These are phyloP conservation scores for Meloidogyne chitwoodi DNA, from an alignment of 1,140 invertebrate species.

Conservation along the genomic window DNA sequence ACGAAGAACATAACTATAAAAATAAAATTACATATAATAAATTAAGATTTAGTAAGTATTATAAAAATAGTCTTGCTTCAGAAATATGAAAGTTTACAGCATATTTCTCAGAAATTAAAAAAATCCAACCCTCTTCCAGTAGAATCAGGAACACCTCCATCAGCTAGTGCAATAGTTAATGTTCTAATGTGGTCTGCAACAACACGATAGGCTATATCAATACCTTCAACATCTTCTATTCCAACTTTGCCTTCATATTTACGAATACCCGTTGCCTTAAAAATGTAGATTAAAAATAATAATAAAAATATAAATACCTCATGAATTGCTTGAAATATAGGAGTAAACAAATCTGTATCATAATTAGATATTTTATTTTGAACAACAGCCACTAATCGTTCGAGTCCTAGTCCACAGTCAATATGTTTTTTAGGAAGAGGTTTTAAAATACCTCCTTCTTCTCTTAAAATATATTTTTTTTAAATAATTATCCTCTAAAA, in stretches of 20 bases:
- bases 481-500: slow-evolving; percentile 62
- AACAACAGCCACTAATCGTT: slow-evolving; percentile 91
- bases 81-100: background rate
- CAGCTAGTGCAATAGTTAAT: slow-evolving; percentile 87
- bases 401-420: slow-evolving; percentile 95
- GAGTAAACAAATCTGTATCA: slow-evolving; percentile 94
- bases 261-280: slow-evolving; percentile 71
- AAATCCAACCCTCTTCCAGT: slow-evolving; percentile 5
- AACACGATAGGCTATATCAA: slow-evolving; percentile 98
- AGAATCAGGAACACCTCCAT: slow-evolving; percentile 67
- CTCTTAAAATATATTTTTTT: slow-evolving; percentile 62
- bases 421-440: slow-evolving; percentile 90
- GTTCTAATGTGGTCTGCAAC: slow-evolving; percentile 95
- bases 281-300: slow-evolving; percentile 3
- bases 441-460: slow-evolving; percentile 68
- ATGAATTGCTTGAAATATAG: slow-evolving; percentile 87
- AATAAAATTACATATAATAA: slow-evolving; percentile 2
- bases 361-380: slow-evolving; percentile 96
- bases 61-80: slow-evolving; percentile 55
- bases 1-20: slow-evolving; percentile 74
- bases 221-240: slow-evolving; percentile 80
- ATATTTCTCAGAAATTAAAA: too few species aligned
- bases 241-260: slow-evolving; percentile 85
- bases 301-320: slow-evolving; percentile 63
- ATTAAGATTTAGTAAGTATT: slow-evolving; percentile 71